phyloP scores from a whole-genome alignment of 2,797 vertebrate species.

The Morus bassanus region DNA sequence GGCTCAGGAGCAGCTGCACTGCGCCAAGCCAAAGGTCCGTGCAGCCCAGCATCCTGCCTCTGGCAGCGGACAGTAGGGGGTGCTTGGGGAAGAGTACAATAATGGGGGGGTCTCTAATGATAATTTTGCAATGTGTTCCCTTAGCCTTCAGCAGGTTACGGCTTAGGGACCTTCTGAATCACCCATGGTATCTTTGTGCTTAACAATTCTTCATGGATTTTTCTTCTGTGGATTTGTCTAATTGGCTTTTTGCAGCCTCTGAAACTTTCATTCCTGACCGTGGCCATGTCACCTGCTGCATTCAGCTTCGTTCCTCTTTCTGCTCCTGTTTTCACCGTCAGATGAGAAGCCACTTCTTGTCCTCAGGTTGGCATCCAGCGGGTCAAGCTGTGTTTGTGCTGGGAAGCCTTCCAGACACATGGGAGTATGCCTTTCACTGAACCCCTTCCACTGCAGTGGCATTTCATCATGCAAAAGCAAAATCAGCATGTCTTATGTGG shows the following conservation, averaged over 20 bases:
- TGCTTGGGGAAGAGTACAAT: background rate
- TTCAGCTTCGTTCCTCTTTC: background rate
- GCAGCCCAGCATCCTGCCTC: too few species aligned
- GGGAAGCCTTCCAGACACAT: background rate
- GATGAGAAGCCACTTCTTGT: background rate
- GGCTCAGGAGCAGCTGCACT: background rate
- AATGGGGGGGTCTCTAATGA: too few species aligned
- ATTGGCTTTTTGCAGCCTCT: background rate
- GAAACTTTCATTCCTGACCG: too few species aligned
- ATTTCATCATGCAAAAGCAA: background rate
- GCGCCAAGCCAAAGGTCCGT: rapidly evolving
- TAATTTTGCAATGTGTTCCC: background rate
- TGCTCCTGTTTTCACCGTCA: background rate
- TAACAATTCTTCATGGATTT: background rate
- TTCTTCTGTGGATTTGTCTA: background rate
- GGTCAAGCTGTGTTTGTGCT: background rate
- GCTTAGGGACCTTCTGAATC: background rate
- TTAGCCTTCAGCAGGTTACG: background rate
- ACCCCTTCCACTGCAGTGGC: background rate
- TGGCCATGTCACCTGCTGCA: background rate
- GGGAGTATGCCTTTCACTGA: background rate
- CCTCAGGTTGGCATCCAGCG: background rate
- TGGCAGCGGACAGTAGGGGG: too few species aligned
- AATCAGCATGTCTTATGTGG: background rate
- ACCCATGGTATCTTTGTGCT: background rate